Evolutionary conservation across 1,140 invertebrate species (phyloP).

Genomic region (Ceratosolen fusciceps): DNA sequence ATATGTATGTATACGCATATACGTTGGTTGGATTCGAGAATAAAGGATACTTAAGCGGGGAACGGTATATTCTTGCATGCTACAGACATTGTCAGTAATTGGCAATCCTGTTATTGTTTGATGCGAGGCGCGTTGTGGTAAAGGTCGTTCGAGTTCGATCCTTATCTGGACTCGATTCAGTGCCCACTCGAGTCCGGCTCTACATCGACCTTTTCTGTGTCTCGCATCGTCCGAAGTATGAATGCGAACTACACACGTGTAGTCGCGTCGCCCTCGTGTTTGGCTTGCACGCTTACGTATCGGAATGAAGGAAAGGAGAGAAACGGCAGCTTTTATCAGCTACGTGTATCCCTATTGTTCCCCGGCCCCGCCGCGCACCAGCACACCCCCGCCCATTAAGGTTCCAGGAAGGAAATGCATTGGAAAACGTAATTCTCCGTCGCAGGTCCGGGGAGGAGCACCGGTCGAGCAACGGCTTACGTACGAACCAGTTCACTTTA

Average conservation of each 20-base stretch:
- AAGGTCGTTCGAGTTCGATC: constrained; percentile 41
- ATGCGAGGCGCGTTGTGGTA: constrained; percentile 19
- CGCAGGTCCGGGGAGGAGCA: neutral
- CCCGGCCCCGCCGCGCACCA: neutral
- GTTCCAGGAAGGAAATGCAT: neutral
- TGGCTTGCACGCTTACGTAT: neutral
- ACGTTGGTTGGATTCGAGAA: no score
- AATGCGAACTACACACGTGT: no score
- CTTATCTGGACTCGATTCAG: constrained; percentile 32
- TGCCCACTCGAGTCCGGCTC: neutral
- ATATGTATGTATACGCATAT: neutral
- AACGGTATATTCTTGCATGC: constrained; percentile 21
- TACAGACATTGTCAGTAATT: constrained; percentile 5
- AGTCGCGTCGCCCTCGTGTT: neutral
- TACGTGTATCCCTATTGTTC: neutral
- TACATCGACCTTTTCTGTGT: neutral
- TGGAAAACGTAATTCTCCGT: constrained; percentile 1
- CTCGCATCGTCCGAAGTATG: no score
- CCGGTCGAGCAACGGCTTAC: neutral
- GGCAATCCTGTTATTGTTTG: constrained; percentile 44
- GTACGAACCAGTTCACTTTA: neutral
- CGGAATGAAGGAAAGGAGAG: neutral
- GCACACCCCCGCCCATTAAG: neutral
- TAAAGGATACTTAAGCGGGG: neutral
- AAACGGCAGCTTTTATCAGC: neutral